phyloP scores from a whole-genome alignment of 2,888 invertebrate species.

The Petrophora chlorosata region DNA sequence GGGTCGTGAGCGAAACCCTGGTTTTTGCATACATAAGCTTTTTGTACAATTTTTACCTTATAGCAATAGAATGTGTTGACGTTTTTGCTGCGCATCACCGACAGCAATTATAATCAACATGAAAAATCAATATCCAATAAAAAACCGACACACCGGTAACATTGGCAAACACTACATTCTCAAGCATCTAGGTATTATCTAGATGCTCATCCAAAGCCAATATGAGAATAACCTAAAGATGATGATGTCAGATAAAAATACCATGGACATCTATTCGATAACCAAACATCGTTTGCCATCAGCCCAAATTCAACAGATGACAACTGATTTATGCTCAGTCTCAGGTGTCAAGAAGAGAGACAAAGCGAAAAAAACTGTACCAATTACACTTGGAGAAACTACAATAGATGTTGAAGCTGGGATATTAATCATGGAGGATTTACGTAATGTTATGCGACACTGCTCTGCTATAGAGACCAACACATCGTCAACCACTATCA shows the following conservation, averaged over 20 bases:
- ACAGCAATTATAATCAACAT: slow-evolving; percentile 55
- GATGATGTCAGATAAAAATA: slow-evolving; percentile 65
- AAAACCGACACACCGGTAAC: slow-evolving; percentile 44
- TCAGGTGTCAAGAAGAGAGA: slow-evolving; percentile 73
- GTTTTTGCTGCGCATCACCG: slow-evolving; percentile 57
- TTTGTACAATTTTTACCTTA: slow-evolving; percentile 62
- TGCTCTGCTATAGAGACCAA: slow-evolving; percentile 38
- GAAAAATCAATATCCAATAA: slow-evolving; percentile 52
- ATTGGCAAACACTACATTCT: slow-evolving; percentile 44
- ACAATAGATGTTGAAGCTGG: slow-evolving; percentile 60
- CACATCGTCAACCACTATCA: slow-evolving; percentile 52
- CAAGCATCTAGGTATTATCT: slow-evolving; percentile 49
- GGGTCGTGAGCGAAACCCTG: slow-evolving; percentile 65
- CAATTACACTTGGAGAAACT: slow-evolving; percentile 66
- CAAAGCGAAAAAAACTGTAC: slow-evolving; percentile 63
- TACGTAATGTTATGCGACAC: slow-evolving; percentile 60
- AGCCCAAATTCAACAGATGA: slow-evolving; percentile 69
- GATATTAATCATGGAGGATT: slow-evolving; percentile 69
- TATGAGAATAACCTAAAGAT: slow-evolving; percentile 44
- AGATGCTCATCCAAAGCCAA: slow-evolving; percentile 52
- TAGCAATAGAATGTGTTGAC: slow-evolving; percentile 64
- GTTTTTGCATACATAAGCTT: slow-evolving; percentile 67
- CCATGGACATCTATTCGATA: slow-evolving; percentile 66
- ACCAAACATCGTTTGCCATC: slow-evolving; percentile 61
- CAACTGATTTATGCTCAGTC: slow-evolving; percentile 75